These are phyloP conservation scores for Patella pellucida DNA, from an alignment of 2,888 invertebrate genomes.

Conservation along the genomic window DNA sequence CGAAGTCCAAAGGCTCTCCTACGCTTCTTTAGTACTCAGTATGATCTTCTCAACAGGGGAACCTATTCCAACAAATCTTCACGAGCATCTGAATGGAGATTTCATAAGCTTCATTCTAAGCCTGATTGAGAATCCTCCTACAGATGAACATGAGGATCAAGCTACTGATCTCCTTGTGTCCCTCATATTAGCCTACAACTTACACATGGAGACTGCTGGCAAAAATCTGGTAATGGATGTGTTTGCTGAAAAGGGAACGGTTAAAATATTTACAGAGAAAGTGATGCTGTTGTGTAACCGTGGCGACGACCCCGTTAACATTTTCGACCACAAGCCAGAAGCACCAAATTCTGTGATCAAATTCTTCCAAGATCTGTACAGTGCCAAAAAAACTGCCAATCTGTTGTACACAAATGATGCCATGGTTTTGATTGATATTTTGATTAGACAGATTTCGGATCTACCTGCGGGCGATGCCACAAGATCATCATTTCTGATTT, in stretches of 20 bases:
- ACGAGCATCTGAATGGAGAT: slow-evolving; percentile 87
- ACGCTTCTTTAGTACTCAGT: slow-evolving; percentile 86
- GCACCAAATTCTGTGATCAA: slow-evolving; percentile 90
- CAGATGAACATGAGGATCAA: slow-evolving; percentile 86
- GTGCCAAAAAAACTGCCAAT: slow-evolving; percentile 82
- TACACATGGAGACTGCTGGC: slow-evolving; percentile 79
- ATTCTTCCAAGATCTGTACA: slow-evolving; percentile 88
- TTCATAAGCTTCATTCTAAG: slow-evolving; percentile 87
- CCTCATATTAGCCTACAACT: slow-evolving; percentile 87
- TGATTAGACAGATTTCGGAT: slow-evolving; percentile 90
- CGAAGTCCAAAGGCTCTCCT: slow-evolving; percentile 62
- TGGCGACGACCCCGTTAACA: slow-evolving; percentile 79
- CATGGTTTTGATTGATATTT: slow-evolving; percentile 92
- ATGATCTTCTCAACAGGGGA: slow-evolving; percentile 93
- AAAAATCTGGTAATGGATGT: slow-evolving; percentile 69
- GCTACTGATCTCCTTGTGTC: slow-evolving; percentile 88
- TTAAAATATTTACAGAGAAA: slow-evolving; percentile 92
- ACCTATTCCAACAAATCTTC: slow-evolving; percentile 80
- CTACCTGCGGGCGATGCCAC: slow-evolving; percentile 84
- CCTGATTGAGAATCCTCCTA: slow-evolving; percentile 84
- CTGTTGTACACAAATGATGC: slow-evolving; percentile 96
- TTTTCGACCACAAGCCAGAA: slow-evolving; percentile 85
- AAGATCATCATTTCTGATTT: slow-evolving; percentile 55
- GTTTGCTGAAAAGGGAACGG: slow-evolving; percentile 73
- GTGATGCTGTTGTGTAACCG: slow-evolving; percentile 87